Evolutionary conservation across 2,797 vertebrate genomes (phyloP), one percentile per base, ranked within the genome.

Genomic region (Xerus rutilus): DNA sequence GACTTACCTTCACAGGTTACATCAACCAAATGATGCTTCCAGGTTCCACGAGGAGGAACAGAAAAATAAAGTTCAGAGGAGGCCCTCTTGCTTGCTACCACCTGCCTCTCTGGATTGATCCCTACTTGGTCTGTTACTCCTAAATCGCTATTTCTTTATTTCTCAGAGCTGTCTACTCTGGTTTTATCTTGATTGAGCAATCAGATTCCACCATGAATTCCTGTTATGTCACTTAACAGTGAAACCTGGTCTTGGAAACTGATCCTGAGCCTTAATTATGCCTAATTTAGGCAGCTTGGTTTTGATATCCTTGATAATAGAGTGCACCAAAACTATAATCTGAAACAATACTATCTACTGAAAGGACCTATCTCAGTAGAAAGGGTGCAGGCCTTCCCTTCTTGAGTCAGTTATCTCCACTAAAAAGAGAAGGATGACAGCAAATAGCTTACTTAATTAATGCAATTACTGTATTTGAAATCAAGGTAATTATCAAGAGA

Each of bases 371-470:
- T 65, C 32, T 88, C 65, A 79, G 47, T 62, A 67, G 73, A 88
- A 91, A n/a, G 39, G 45, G 73, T 83, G 78, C 6, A 8, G 49
- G 35, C 13, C 25, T 25, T 91, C 17, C 32, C 15, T 89, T 83
- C 49, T 93, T 7, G 23, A 25, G 59, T 30, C 32, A 81, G 49
- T 76, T 81, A 89, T 65, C 15, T 2, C 45, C 23, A 76, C 4
- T 83, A 78, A 84, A 94, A 93, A 93, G 3, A 81, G 67, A 92
- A 94, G 72, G 64, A n/a, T 69, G 70, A 73, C 25, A 91, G 62
- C n/a, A 82, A 78, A 89, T 35, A 79, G 64, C 21, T 89, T 43
- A 52, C 54, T 94, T 79, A 91, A 89, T n/a, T 93, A 79, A 91
- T 88, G 15, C 13, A 91, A 93, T 72, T 86, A 78, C 13, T 82